These are phyloP conservation scores for Schizaphis graminum DNA, from an alignment of 2,888 invertebrate genomes.

Conservation along the genomic window DNA sequence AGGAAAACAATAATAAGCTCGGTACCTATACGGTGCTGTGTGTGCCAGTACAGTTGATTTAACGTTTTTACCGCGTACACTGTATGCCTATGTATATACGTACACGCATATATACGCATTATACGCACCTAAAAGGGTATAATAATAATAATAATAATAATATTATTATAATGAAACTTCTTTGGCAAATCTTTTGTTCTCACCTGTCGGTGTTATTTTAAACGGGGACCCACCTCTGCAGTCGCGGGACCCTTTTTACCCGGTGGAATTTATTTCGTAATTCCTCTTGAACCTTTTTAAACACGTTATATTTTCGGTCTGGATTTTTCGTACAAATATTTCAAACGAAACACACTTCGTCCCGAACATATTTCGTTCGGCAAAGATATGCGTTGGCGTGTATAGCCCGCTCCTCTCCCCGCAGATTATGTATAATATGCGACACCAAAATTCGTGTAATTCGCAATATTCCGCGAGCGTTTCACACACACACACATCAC, in stretches of 20 bases:
- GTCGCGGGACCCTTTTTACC: not conserved
- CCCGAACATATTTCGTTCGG: not conserved
- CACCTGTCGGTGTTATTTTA: constrained; percentile 27
- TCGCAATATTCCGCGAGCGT: not conserved
- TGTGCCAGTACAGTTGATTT: not conserved
- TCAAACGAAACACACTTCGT: not conserved
- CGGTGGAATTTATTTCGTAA: constrained; percentile 18
- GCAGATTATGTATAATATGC: not conserved
- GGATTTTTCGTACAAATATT: not conserved
- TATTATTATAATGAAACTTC: not conserved
- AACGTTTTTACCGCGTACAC: not conserved
- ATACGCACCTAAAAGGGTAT: not conserved
- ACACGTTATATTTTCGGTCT: not conserved
- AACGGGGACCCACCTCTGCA: not conserved
- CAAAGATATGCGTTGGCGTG: not conserved
- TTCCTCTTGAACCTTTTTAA: constrained; percentile 20
- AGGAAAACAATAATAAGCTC: not conserved
- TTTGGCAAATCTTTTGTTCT: constrained; percentile 23
- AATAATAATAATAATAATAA: not conserved
- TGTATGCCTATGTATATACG: not conserved
- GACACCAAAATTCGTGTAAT: not conserved
- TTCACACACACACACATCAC: not conserved
- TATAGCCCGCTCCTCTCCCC: not conserved
- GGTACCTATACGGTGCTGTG: not conserved
- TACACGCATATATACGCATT: too few species aligned